A percentile compares a stretch with the other conserved stretches of the same genome.
phyloP scores from a whole-genome alignment of 2,888 invertebrate species.

The Ceraclea dissimilis region DNA sequence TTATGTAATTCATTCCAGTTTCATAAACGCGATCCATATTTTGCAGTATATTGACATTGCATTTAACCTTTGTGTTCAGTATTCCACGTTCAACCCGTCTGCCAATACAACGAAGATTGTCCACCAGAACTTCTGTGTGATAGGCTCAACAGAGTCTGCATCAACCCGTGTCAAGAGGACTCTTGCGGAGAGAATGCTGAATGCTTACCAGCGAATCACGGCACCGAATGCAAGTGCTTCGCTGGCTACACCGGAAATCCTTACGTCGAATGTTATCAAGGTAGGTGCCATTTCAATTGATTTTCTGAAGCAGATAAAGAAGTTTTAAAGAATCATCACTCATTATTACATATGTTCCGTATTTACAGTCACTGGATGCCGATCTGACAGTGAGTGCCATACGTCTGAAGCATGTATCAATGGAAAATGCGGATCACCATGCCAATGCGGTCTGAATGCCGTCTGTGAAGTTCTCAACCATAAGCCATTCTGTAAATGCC shows the following conservation, averaged over 20 bases:
- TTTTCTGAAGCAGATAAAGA: not conserved
- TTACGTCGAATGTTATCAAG: slow-evolving; percentile 61
- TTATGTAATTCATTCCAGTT: not conserved
- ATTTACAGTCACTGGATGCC: slow-evolving; percentile 59
- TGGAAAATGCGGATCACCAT: slow-evolving; percentile 68
- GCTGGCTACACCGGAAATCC: slow-evolving; percentile 71
- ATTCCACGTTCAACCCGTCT: slow-evolving; percentile 51
- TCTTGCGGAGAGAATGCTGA: slow-evolving; percentile 78
- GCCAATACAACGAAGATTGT: slow-evolving; percentile 87
- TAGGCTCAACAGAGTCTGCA: slow-evolving; percentile 73
- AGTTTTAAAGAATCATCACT: not conserved
- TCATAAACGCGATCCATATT: slow-evolving; percentile 9
- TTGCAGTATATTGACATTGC: not conserved
- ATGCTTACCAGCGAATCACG: slow-evolving; percentile 69
- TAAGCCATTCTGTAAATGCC: slow-evolving; percentile 72
- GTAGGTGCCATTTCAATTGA: slow-evolving; percentile 32
- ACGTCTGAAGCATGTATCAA: slow-evolving; percentile 70
- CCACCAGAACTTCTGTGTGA: slow-evolving; percentile 81
- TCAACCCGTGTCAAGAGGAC: slow-evolving; percentile 72
- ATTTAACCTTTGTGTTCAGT: slow-evolving; percentile 31
- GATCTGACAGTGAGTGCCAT: slow-evolving; percentile 63
- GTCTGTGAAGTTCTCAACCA: slow-evolving; percentile 77
- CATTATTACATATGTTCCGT: not conserved
- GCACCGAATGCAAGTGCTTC: slow-evolving; percentile 66
- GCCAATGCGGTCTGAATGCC: slow-evolving; percentile 72